phyloP scores from a whole-genome alignment of 2,113 vertebrate genomes.

The Mustela nigripes region DNA sequence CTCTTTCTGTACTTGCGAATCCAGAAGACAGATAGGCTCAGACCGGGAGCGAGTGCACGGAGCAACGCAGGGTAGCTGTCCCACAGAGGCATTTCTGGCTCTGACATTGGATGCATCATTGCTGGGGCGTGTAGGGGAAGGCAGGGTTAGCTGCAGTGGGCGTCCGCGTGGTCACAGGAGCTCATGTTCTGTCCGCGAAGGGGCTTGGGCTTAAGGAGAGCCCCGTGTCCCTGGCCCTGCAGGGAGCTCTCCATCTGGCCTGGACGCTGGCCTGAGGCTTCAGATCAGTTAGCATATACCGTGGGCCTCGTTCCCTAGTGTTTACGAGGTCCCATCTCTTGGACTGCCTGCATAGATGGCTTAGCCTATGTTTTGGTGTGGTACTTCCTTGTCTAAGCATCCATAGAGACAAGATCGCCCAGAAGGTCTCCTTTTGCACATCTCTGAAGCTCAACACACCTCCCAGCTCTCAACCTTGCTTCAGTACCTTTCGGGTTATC shows the following conservation, averaged over 20 bases:
- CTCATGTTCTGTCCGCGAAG: too few species aligned
- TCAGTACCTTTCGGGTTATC: background rate
- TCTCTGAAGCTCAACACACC: background rate
- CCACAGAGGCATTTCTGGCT: background rate
- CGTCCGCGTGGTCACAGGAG: background rate
- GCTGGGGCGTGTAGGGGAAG: background rate
- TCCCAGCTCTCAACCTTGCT: background rate
- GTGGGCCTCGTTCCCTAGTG: too few species aligned
- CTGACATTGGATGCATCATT: accelerated
- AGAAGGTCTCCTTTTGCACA: background rate
- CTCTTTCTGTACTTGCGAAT: background rate
- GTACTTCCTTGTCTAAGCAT: background rate
- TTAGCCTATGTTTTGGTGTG: background rate
- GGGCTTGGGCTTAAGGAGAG: background rate
- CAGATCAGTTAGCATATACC: background rate
- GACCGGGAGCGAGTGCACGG: background rate
- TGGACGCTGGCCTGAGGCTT: background rate
- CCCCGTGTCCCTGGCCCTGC: background rate
- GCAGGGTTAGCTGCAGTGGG: background rate
- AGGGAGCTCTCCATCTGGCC: background rate
- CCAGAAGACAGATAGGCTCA: background rate
- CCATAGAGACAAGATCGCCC: background rate
- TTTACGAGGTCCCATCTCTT: accelerated
- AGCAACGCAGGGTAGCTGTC: background rate
- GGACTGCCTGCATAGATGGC: background rate